Percentiles rank a stretch among this genome's conserved stretches.
These are phyloP conservation scores for Pao palembangensis DNA, from an alignment of 2,113 vertebrate genomes.

Conservation along the genomic window DNA sequence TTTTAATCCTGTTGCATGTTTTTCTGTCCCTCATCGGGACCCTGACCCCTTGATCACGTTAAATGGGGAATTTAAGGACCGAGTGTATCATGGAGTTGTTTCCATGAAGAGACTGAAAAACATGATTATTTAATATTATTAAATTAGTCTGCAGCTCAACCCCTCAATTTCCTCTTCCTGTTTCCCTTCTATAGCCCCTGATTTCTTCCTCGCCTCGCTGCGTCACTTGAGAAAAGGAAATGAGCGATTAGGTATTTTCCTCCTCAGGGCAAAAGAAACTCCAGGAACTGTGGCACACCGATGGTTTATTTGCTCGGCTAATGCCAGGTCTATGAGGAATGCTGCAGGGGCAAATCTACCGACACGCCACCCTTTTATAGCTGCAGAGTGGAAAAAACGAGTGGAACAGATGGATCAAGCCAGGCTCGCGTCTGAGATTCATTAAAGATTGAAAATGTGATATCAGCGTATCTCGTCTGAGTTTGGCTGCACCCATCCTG, in stretches of 20 bases:
- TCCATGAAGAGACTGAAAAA: background rate
- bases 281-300: slow-evolving; percentile 37
- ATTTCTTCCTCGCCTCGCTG: slow-evolving; percentile 41
- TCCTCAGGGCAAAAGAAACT: slow-evolving; percentile 33
- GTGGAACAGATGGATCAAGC: background rate
- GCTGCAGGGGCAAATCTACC: background rate
- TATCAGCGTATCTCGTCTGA: no score
- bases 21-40: no score
- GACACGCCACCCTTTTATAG: background rate
- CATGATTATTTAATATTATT: slow-evolving; percentile 10
- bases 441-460: no score
- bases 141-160: slow-evolving; percentile 18
- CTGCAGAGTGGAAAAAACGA: slow-evolving; percentile 41
- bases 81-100: no score
- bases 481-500: slow-evolving; percentile 39
- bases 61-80: no score
- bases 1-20: background rate
- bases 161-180: slow-evolving; percentile 42
- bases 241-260: slow-evolving; percentile 57
- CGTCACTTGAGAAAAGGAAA: slow-evolving; percentile 55
- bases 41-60: no score
- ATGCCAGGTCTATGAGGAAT: slow-evolving; percentile 60
- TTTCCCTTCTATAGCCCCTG: slow-evolving; percentile 38
- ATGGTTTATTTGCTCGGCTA: slow-evolving; percentile 59
- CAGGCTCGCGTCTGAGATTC: no score